Base-by-base conservation (phyloP, 1,140 invertebrate genomes). In the Marisa cornuarietis region DNA sequence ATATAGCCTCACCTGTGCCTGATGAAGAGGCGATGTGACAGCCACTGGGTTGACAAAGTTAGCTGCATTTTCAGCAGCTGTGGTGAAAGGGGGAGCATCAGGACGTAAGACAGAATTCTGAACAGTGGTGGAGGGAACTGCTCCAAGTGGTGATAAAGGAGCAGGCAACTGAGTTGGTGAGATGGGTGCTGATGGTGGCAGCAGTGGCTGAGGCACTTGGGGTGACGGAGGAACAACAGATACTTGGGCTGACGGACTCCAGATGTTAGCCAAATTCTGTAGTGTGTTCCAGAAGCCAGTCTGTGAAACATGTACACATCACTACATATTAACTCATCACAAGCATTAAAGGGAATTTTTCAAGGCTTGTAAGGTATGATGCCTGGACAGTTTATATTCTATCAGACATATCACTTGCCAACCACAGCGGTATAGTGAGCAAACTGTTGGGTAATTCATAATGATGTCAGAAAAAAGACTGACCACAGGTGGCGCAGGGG, bases 251-350 rank as follows among this genome's bases (percentile, higher is more conserved):
- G 82, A 81, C 31, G 82, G 71, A 14, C 81, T 83, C 83, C 85
- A 86, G 54, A 85, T 83, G 66, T 83, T 87, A 31, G 84, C 83
- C 65, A 87, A 82, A 54, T 84, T 85, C 81, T 86, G 84, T 24
- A 89, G 81, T 10, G 87, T 87, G 77, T 87, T 88, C 88, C 88
- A 89, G 31, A 89, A 82, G 49, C 88, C 85, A 62, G 54, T 58
- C 54, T 58, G 54, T 58, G 54, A 3, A 58, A 58, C 1, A 58
- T 14, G 14, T 9, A 8, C 52, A 54, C 14, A 54, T 54, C 52
- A 54, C 8, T 8, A 54, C 18, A 49, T 42, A 10, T 6, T 42
- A 10, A 13, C 10, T n/a, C 2, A 42, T 42, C 31, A 42, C 31
- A 42, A 42, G 6, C 31, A 42, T 42, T 42, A 42, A 42, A 42